Conservation (phyloP, 2,888 invertebrate species). For the Watsonalla cultraria region DNA sequence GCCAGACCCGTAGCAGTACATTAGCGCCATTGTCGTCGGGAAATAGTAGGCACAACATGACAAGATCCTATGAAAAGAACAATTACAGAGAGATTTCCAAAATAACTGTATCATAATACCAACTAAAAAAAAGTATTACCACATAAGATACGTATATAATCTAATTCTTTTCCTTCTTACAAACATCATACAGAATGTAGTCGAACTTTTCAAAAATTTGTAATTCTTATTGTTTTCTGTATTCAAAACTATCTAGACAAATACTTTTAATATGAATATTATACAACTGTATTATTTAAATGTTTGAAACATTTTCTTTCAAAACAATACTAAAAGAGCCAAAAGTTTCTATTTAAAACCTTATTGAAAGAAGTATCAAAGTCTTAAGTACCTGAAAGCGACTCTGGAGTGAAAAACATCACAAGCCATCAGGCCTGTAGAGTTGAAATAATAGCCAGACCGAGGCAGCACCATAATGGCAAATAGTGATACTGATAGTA, state of each 20-base stretch:
- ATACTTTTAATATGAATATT: too few species aligned
- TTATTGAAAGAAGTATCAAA: constrained; percentile 19
- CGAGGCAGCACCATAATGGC: constrained; percentile 89
- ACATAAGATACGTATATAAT: too few species aligned
- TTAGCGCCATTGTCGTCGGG: constrained; percentile 93
- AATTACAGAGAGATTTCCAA: neutral
- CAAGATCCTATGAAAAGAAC: constrained; percentile 83
- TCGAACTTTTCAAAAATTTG: too few species aligned
- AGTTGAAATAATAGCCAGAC: constrained; percentile 93
- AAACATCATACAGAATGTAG: too few species aligned
- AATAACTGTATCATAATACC: neutral
- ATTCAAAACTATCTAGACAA: too few species aligned
- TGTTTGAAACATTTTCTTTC: too few species aligned
- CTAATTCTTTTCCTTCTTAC: too few species aligned
- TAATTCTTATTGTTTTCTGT: too few species aligned
- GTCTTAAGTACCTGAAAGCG: constrained; percentile 73
- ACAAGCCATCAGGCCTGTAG: constrained; percentile 90
- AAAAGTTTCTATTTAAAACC: too few species aligned
- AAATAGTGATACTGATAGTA: constrained; percentile 89
- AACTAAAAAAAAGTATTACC: neutral
- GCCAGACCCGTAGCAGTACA: constrained; percentile 94
- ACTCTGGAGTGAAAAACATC: constrained; percentile 91
- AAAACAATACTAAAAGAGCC: too few species aligned
- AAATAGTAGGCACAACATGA: constrained; percentile 94
- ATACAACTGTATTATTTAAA: too few species aligned